These are phyloP conservation scores for Dolichomitus sp. DNA, from an alignment of 2,888 invertebrate species.

Conservation along the genomic window DNA sequence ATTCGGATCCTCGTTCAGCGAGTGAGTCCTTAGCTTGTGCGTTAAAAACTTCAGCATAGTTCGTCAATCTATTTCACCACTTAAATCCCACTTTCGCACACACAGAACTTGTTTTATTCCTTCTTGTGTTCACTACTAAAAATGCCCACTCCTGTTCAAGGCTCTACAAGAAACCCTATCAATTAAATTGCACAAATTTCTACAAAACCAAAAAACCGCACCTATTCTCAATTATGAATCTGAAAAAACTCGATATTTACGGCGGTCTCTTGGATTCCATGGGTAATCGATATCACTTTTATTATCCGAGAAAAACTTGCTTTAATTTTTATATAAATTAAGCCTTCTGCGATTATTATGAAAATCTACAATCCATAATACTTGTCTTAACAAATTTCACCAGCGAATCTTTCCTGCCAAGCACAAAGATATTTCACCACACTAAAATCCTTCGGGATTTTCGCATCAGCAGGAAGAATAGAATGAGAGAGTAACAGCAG, in stretches of 20 bases:
- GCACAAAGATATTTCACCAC: background rate
- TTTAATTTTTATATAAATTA: background rate
- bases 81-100: slow-evolving; percentile 58
- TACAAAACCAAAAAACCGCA: slow-evolving; percentile 8
- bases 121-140: background rate
- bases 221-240: background rate
- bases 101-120: background rate
- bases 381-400: background rate
- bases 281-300: background rate
- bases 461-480: slow-evolving; percentile 16
- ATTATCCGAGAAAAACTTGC: background rate
- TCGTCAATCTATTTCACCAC: slow-evolving; percentile 83
- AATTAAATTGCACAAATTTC: slow-evolving; percentile 8
- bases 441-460: background rate
- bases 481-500: slow-evolving; percentile 7
- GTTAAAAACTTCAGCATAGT: slow-evolving; percentile 96
- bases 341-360: background rate
- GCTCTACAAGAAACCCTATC: background rate
- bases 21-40: slow-evolving; percentile 94
- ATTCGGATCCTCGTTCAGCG: slow-evolving; percentile 94
- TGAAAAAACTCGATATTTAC: slow-evolving; percentile 7
- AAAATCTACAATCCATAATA: background rate
- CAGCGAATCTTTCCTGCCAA: background rate
- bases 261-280: slow-evolving; percentile 25
- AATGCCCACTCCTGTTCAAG: background rate